These are phyloP conservation scores for Archivesica marissinica DNA, from an alignment of 1,140 invertebrate species.

Conservation along the genomic window DNA sequence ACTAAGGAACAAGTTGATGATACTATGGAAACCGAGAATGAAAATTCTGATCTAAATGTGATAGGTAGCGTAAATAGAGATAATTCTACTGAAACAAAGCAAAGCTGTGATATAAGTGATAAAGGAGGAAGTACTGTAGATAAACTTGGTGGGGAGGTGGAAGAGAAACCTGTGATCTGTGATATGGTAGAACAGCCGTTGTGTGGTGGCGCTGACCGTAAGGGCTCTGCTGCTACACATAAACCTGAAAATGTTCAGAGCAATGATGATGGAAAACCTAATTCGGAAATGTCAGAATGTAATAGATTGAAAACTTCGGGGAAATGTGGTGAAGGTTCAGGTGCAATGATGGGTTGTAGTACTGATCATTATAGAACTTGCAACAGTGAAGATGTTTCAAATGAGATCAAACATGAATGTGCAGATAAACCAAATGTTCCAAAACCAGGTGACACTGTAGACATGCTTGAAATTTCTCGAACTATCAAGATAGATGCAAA, in stretches of 20 bases:
- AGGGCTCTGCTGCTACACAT: too few relatives aligned
- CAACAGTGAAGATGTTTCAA: neutral
- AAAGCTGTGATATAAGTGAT: conserved; percentile 11
- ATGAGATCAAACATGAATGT: conserved; percentile 1
- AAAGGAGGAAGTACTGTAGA: neutral
- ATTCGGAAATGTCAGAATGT: too few relatives aligned
- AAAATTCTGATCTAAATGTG: neutral
- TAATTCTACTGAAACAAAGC: neutral
- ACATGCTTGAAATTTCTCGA: neutral
- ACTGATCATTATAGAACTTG: neutral
- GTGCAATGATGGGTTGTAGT: neutral
- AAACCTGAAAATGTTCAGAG: too few relatives aligned
- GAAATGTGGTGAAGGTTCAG: neutral
- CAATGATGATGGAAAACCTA: too few relatives aligned
- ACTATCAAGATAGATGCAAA: neutral
- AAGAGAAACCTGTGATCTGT: conserved; percentile 1
- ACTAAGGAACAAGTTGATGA: neutral
- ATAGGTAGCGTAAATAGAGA: neutral
- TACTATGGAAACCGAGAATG: neutral
- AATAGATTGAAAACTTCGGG: neutral
- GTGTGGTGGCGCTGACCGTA: too few relatives aligned
- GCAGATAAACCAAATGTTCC: neutral
- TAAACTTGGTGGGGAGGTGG: neutral
- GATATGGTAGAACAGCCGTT: conserved; percentile 1
- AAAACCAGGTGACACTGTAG: neutral